Evolutionary conservation across 2,113 vertebrate genomes (phyloP).

Genomic region (Leptocoma aspasia): DNA sequence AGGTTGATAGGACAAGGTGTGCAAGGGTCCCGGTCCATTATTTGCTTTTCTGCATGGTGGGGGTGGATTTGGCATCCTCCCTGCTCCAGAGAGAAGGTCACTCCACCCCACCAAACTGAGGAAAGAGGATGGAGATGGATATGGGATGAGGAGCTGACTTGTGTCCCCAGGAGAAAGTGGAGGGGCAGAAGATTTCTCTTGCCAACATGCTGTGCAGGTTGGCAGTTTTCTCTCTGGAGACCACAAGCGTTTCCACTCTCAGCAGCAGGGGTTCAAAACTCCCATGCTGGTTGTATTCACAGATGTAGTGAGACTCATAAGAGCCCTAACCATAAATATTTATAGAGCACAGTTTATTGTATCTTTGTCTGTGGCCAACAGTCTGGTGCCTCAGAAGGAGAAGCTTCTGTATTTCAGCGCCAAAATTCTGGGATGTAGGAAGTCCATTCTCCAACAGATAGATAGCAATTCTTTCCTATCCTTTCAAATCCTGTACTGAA

Average conservation of each 20-base stretch:
- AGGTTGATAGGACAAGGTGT: neutral
- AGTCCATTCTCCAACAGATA: neutral
- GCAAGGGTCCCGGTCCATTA: rapidly evolving
- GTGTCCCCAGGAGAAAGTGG: neutral
- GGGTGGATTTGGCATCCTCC: neutral
- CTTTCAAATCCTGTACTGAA: neutral
- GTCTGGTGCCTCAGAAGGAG: neutral
- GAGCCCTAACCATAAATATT: neutral
- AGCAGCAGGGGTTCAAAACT: neutral
- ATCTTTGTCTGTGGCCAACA: neutral
- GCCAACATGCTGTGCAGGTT: neutral
- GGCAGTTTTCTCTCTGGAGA: neutral
- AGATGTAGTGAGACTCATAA: neutral
- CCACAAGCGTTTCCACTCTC: neutral
- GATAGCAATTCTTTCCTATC: neutral
- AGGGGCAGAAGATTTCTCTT: neutral
- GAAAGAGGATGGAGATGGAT: neutral
- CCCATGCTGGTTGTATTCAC: neutral
- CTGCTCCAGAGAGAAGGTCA: neutral
- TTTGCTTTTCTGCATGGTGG: neutral
- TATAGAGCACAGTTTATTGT: neutral
- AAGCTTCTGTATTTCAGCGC: neutral
- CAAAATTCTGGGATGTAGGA: neutral
- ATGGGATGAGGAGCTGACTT: neutral
- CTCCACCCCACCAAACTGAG: rapidly evolving